Percentiles rank a stretch among this genome's conserved stretches.
phyloP scores from a whole-genome alignment of 2,888 invertebrate species.

The Fissipunctia ypsillon region DNA sequence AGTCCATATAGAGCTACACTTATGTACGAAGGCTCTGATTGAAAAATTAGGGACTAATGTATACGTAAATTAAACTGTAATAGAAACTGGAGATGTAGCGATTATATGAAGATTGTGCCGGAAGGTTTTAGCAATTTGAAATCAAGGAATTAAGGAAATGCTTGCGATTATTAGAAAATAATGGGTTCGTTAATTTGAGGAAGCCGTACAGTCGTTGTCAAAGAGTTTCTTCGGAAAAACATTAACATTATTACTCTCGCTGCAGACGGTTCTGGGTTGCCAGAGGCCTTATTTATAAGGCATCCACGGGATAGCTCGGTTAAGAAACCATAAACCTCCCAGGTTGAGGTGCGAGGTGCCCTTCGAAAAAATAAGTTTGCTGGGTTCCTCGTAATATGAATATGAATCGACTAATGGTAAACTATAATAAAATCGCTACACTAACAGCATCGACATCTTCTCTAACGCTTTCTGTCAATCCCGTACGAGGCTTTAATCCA shows the following conservation, averaged over 20 bases:
- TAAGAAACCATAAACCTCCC: neutral
- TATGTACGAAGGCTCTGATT: constrained; percentile 57
- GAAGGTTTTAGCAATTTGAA: neutral
- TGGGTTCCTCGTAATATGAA: neutral
- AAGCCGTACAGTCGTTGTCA: neutral
- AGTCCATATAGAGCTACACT: constrained; percentile 45
- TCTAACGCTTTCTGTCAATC: no score
- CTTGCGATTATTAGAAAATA: neutral
- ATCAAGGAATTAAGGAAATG: constrained; percentile 5
- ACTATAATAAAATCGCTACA: no score
- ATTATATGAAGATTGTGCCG: constrained; percentile 12
- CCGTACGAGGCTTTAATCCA: no score
- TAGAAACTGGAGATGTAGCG: constrained; percentile 34
- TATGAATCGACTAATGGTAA: no score
- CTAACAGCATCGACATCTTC: no score
- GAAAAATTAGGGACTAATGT: constrained; percentile 66
- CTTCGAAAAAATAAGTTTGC: neutral
- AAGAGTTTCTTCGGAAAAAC: no score
- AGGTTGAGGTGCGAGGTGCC: neutral
- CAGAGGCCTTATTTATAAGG: neutral
- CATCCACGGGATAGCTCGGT: neutral
- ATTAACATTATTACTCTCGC: neutral
- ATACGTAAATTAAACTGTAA: constrained; percentile 51
- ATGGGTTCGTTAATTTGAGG: neutral
- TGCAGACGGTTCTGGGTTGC: neutral